phyloP scores from a whole-genome alignment of 2,797 vertebrate genomes.

The Malacoraja senta region DNA sequence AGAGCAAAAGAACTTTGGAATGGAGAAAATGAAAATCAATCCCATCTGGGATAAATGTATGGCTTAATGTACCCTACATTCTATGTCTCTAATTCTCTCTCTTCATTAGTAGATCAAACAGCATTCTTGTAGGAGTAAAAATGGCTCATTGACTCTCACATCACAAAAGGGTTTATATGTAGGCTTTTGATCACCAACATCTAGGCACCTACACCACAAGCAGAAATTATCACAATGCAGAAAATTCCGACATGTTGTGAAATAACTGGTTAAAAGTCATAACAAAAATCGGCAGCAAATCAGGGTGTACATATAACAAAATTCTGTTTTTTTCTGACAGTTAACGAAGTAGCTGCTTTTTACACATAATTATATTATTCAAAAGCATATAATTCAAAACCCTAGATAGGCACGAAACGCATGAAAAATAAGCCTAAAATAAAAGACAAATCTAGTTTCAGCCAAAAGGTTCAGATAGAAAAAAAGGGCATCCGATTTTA shows the following conservation, averaged over 20 bases:
- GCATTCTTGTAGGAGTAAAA: neutral
- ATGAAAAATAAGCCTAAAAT: neutral
- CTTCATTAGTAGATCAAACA: slow-evolving; percentile 33
- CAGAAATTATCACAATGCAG: neutral
- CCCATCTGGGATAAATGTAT: neutral
- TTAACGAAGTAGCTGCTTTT: slow-evolving; percentile 18
- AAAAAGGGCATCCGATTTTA: neutral
- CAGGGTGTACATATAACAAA: neutral
- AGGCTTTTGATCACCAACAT: slow-evolving; percentile 18
- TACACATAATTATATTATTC: too few species aligned
- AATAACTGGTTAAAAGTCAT: neutral
- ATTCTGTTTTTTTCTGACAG: neutral
- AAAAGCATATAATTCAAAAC: neutral
- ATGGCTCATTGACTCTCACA: slow-evolving; percentile 7
- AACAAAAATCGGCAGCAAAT: neutral
- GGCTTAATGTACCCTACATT: slow-evolving; percentile 12
- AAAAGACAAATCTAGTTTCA: neutral
- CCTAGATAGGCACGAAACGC: neutral
- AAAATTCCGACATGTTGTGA: neutral
- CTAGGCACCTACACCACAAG: neutral
- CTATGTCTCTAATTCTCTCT: neutral
- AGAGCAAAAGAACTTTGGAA: slow-evolving; percentile 11
- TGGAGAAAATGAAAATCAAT: slow-evolving; percentile 20
- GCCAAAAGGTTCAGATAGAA: neutral
- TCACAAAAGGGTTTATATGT: neutral